phyloP scores from a whole-genome alignment of 2,113 vertebrate genomes.

The Python bivittatus region DNA sequence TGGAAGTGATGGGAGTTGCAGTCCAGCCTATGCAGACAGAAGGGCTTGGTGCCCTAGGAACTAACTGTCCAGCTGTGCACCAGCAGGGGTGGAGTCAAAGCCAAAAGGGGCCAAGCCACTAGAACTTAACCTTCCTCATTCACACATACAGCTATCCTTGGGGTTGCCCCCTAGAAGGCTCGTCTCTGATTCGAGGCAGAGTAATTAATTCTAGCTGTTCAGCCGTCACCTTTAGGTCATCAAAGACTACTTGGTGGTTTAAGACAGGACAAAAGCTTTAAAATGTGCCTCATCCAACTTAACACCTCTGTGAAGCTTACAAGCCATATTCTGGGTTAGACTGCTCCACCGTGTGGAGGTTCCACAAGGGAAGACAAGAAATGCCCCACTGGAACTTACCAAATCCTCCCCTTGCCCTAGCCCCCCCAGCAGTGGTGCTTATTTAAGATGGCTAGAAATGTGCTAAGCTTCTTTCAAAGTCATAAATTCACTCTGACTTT shows the following conservation, averaged over 20 bases:
- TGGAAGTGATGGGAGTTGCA: not conserved
- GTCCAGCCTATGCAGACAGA: not conserved
- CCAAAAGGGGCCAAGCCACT: not conserved
- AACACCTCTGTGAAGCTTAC: not conserved
- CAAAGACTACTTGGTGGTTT: no score
- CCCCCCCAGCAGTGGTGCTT: not conserved
- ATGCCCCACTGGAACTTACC: not conserved
- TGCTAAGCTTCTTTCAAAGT: not conserved
- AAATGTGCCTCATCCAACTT: not conserved
- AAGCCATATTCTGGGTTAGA: not conserved
- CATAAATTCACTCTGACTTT: not conserved
- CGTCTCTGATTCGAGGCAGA: not conserved
- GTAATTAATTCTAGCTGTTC: not conserved
- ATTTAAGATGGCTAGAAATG: not conserved
- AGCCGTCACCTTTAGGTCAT: not conserved
- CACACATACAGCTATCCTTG: not conserved
- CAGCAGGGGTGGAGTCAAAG: not conserved
- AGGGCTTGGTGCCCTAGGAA: not conserved
- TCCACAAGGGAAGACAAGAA: not conserved
- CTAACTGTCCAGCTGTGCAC: not conserved
- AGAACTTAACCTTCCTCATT: not conserved
- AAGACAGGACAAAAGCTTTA: not conserved
- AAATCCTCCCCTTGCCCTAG: rapidly evolving
- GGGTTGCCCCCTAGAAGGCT: not conserved
- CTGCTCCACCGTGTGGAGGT: not conserved